These are phyloP conservation scores for Hylia prasina DNA, from an alignment of 2,113 vertebrate species.

Conservation along the genomic window DNA sequence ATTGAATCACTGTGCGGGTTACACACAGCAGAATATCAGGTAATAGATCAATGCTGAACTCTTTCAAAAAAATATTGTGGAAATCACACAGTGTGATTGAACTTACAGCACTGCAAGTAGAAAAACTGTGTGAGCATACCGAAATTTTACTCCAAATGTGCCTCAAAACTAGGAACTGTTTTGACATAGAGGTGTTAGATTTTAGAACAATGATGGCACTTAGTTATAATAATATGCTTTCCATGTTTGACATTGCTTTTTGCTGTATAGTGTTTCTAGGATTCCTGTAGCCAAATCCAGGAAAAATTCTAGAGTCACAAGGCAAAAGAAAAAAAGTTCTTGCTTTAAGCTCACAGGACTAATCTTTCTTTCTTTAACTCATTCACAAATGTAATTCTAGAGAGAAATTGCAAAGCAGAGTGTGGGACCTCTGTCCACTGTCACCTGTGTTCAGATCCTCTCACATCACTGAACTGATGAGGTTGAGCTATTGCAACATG, in stretches of 20 bases:
- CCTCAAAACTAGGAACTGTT: neutral
- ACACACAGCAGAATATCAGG: neutral
- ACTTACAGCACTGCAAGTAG: neutral
- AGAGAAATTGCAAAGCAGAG: neutral
- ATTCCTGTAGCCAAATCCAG: neutral
- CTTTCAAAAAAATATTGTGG: neutral
- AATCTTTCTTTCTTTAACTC: neutral
- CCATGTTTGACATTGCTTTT: neutral
- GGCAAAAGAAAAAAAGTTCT: neutral
- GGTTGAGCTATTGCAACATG: neutral
- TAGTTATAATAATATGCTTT: neutral
- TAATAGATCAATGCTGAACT: neutral
- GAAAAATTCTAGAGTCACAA: neutral
- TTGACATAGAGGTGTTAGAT: neutral
- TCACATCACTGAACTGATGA: neutral
- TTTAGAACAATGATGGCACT: neutral
- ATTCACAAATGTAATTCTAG: neutral
- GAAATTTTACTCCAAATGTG: neutral
- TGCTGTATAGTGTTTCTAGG: neutral
- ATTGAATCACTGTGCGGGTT: neutral
- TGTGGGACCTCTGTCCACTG: neutral
- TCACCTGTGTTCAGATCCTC: neutral
- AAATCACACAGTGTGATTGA: neutral
- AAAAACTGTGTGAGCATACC: neutral
- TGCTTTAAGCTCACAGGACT: neutral